Conservation (phyloP, 2,113 vertebrate genomes). For the Leptocoma aspasia region DNA sequence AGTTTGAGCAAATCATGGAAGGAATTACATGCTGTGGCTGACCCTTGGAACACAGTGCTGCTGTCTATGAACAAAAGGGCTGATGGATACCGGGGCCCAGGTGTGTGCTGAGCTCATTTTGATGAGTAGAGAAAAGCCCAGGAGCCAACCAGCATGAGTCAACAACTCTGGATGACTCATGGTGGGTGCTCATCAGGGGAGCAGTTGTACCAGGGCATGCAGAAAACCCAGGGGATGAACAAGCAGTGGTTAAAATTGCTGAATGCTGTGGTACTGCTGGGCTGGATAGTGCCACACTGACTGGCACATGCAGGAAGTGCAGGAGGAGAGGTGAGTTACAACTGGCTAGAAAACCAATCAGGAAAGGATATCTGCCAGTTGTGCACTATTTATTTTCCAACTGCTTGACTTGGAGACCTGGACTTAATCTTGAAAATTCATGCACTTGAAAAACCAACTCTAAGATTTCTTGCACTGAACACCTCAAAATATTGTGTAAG, state of each 20-base stretch:
- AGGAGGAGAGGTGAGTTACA: background rate
- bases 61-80: background rate
- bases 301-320: background rate
- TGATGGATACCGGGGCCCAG: rapidly evolving
- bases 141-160: rapidly evolving
- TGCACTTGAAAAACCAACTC: background rate
- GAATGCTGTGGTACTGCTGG: background rate
- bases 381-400: background rate
- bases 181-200: background rate
- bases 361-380: background rate
- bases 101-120: background rate
- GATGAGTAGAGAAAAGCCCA: background rate
- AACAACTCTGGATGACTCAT: background rate
- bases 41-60: background rate
- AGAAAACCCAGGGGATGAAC: background rate
- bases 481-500: background rate
- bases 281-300: too few species aligned
- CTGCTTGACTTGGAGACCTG: background rate
- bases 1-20: background rate
- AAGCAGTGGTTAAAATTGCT: background rate
- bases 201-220: rapidly evolving
- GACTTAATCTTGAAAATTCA: background rate
- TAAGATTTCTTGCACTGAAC: background rate
- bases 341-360: background rate
- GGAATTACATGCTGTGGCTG: background rate